A percentile compares a stretch with the other conserved stretches of the same genome.
These are phyloP conservation scores for Ondatra zibethicus DNA, from an alignment of 2,113 vertebrate genomes.

Conservation along the genomic window DNA sequence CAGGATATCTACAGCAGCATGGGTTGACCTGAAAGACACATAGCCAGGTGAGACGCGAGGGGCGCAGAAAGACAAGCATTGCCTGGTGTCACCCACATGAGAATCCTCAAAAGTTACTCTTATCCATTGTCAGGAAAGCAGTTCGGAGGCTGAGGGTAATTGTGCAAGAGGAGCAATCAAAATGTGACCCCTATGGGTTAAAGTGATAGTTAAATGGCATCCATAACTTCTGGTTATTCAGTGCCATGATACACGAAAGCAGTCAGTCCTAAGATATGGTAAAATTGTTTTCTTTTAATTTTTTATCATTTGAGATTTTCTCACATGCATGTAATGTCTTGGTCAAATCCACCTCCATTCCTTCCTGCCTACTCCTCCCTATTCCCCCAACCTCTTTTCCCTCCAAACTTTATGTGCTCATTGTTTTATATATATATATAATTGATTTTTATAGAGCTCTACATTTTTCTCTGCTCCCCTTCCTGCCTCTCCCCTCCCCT, in stretches of 20 bases:
- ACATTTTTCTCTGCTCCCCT: too few species aligned
- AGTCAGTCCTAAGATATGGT: too few species aligned
- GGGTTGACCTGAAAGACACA: neutral
- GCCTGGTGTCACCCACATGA: neutral
- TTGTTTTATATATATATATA: neutral
- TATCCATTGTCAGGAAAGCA: neutral
- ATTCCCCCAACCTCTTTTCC: neutral
- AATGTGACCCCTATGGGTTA: neutral
- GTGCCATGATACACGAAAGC: neutral
- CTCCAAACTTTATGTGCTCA: neutral
- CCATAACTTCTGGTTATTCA: neutral
- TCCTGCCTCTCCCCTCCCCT: too few species aligned
- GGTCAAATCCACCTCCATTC: neutral
- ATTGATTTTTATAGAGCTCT: neutral
- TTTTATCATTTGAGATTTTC: neutral
- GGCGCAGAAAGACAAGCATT: neutral
- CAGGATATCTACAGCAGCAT: too few species aligned
- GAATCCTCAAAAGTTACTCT: neutral
- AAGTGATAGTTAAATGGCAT: neutral
- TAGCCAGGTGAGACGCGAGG: neutral
- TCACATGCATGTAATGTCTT: neutral
- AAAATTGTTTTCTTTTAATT: neutral
- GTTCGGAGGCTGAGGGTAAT: neutral
- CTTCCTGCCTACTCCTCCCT: neutral
- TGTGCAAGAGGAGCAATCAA: too few species aligned